A percentile compares a stretch with the other conserved stretches of the same genome.
Conservation (phyloP, 2,113 vertebrate genomes). For the Barbus barbus region DNA sequence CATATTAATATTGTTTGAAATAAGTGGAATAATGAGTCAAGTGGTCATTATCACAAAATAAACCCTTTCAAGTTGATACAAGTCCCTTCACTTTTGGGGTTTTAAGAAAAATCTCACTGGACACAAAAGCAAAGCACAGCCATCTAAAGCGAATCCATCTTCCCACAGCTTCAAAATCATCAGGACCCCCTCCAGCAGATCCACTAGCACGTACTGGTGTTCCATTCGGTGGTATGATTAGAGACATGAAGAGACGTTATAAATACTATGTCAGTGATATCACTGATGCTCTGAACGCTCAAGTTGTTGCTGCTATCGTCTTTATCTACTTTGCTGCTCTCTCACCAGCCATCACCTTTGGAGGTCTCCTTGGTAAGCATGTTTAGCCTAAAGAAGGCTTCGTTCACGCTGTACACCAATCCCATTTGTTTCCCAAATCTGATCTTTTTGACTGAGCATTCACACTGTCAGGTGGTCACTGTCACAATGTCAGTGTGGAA, state of each 20-base stretch:
- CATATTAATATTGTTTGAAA: background rate
- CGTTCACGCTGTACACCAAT: background rate
- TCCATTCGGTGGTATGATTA: slow-evolving; percentile 86
- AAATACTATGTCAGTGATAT: slow-evolving; percentile 89
- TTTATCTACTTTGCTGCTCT: slow-evolving; percentile 98
- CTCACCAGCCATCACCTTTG: slow-evolving; percentile 93
- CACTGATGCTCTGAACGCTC: slow-evolving; percentile 83
- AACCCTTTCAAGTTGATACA: background rate
- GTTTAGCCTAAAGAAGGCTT: background rate
- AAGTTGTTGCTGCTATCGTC: slow-evolving; percentile 89
- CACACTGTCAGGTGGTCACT: too few relatives aligned
- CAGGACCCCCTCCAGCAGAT: slow-evolving; percentile 72
- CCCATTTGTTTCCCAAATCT: background rate
- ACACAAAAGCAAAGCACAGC: background rate
- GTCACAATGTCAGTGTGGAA: background rate
- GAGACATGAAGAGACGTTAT: slow-evolving; percentile 86
- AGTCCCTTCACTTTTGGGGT: too few relatives aligned
- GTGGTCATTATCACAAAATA: background rate
- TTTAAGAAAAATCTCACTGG: background rate
- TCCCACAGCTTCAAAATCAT: slow-evolving; percentile 57
- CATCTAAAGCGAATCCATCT: background rate
- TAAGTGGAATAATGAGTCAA: background rate
- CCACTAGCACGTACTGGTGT: slow-evolving; percentile 81
- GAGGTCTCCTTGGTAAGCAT: slow-evolving; percentile 85
- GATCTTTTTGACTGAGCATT: background rate